A percentile compares a stretch with the other conserved stretches of the same genome.
phyloP scores from a whole-genome alignment of 2,888 invertebrate genomes.

The Rhyacophila evoluta region DNA sequence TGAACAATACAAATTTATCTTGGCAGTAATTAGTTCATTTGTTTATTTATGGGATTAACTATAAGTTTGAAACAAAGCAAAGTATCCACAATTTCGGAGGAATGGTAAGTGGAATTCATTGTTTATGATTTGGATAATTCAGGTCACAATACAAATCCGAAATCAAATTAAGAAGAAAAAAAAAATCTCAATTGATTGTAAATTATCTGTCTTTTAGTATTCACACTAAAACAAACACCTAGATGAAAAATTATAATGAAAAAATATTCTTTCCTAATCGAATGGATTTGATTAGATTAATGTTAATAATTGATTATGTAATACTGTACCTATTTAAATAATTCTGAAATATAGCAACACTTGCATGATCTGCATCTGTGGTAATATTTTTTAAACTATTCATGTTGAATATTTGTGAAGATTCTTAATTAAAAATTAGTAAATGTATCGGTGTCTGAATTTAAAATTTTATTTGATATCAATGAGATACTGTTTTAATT shows the following conservation, averaged over 20 bases:
- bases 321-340: neutral
- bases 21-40: too few relatives aligned
- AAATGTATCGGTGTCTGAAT: neutral
- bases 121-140: neutral
- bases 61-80: too few relatives aligned
- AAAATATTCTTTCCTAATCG: neutral
- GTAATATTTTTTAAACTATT: neutral
- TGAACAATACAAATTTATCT: too few relatives aligned
- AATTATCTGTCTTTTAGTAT: too few relatives aligned
- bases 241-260: too few relatives aligned
- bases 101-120: neutral
- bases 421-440: neutral
- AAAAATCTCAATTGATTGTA: too few relatives aligned
- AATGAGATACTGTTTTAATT: too few relatives aligned
- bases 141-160: neutral
- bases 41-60: too few relatives aligned
- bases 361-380: neutral
- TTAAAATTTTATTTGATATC: too few relatives aligned
- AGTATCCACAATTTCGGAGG: too few relatives aligned
- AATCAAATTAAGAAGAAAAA: neutral
- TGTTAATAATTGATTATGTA: neutral
- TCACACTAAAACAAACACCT: too few relatives aligned
- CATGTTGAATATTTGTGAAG: neutral
- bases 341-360: neutral
- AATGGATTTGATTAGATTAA: constrained; percentile 1